phyloP scores from a whole-genome alignment of 2,113 vertebrate species.

The Tyrannus savana region DNA sequence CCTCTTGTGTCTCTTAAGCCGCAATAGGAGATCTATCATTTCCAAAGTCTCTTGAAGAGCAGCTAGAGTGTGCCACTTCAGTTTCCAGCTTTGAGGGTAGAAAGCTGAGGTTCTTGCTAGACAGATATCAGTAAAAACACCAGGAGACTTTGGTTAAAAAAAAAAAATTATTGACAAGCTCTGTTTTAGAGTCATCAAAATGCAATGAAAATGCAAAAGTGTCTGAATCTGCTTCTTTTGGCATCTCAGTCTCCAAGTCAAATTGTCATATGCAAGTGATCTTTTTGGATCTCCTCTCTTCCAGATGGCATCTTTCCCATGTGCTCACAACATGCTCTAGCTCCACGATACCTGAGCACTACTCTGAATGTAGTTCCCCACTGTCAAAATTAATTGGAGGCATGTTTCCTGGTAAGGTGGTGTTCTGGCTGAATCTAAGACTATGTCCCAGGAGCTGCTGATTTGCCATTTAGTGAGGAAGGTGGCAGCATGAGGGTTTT shows the following conservation, averaged over 20 bases:
- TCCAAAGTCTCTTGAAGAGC: not conserved
- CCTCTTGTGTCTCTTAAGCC: not conserved
- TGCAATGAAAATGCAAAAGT: conserved; percentile 4
- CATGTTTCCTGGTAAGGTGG: not conserved
- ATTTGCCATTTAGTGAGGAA: not conserved
- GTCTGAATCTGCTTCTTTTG: conserved; percentile 13
- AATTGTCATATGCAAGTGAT: not conserved
- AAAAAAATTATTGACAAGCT: not conserved
- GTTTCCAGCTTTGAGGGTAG: not conserved
- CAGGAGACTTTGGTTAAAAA: not conserved
- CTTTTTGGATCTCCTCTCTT: not conserved
- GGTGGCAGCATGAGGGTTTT: not conserved
- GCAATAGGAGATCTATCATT: not conserved
- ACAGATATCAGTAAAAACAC: not conserved
- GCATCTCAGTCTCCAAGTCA: not conserved
- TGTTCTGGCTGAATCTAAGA: not conserved
- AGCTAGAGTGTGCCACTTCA: not conserved
- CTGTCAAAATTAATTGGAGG: not conserved
- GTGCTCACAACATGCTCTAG: not conserved
- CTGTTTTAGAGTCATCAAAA: not conserved
- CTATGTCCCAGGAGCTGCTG: not conserved
- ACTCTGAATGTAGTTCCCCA: not conserved
- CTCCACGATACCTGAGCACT: not conserved
- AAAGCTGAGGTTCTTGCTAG: not conserved
- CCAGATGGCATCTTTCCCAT: not conserved